These are phyloP conservation scores for Grammomys surdaster DNA, from an alignment of 2,113 vertebrate species.

Conservation along the genomic window DNA sequence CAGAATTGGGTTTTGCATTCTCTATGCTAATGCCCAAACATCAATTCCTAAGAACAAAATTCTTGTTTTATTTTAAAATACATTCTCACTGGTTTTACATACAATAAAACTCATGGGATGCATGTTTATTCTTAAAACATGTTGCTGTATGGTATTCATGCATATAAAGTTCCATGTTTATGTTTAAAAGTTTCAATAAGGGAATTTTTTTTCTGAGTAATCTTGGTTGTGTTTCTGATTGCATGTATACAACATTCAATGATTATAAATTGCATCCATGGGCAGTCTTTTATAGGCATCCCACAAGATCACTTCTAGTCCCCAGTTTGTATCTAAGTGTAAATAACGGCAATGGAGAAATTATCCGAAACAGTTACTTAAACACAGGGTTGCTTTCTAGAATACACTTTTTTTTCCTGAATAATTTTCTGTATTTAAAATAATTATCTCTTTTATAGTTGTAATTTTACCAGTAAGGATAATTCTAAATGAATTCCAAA, in stretches of 20 bases:
- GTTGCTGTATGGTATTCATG: neutral
- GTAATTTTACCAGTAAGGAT: slow-evolving; percentile 40
- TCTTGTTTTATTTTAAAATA: slow-evolving; percentile 37
- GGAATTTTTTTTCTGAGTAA: neutral
- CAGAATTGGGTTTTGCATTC: neutral
- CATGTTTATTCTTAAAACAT: slow-evolving; percentile 13
- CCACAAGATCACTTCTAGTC: neutral
- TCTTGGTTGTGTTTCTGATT: slow-evolving; percentile 43
- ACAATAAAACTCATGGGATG: neutral
- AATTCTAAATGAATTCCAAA: slow-evolving; percentile 26
- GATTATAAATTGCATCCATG: slow-evolving; percentile 2
- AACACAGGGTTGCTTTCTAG: slow-evolving; percentile 19
- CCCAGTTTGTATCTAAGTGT: neutral
- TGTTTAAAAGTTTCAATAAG: slow-evolving; percentile 53
- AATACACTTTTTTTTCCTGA: slow-evolving; percentile 46
- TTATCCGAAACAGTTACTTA: neutral
- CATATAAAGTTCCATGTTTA: slow-evolving; percentile 20
- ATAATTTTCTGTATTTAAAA: slow-evolving; percentile 58
- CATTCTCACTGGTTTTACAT: slow-evolving; percentile 22
- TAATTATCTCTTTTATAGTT: slow-evolving; percentile 25
- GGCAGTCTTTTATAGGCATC: neutral
- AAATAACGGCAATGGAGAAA: neutral
- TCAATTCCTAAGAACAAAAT: neutral
- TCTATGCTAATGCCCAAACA: neutral
- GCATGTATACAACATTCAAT: neutral